Evolutionary conservation across 2,797 vertebrate species (phyloP).

Genomic region (Lophotriccus pileatus): DNA sequence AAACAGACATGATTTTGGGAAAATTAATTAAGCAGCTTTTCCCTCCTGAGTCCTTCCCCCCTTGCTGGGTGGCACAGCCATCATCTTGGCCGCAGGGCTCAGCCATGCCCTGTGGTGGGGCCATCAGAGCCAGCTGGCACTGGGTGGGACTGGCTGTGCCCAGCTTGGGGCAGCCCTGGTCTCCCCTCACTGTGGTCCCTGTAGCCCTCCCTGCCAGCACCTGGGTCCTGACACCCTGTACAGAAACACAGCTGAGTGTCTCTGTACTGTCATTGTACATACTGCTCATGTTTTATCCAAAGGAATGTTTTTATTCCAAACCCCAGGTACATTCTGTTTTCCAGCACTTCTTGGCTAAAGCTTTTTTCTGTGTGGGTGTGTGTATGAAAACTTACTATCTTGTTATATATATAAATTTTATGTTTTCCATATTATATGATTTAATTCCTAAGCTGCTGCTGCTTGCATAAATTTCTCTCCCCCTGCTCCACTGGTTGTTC

Average conservation of each 20-base stretch:
- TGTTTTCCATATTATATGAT: neutral
- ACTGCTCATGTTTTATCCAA: no score
- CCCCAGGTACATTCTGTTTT: neutral
- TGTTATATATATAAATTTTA: neutral
- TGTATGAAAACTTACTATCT: neutral
- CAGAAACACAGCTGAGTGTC: neutral
- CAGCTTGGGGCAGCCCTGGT: neutral
- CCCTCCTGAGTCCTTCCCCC: neutral
- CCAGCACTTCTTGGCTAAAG: neutral
- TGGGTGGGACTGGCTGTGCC: neutral
- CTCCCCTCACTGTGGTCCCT: neutral
- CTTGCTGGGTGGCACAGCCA: rapidly evolving
- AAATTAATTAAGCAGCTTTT: neutral
- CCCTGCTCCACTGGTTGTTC: rapidly evolving
- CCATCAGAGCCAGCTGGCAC: rapidly evolving
- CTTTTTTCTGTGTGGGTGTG: neutral
- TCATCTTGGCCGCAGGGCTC: neutral
- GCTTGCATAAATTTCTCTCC: neutral
- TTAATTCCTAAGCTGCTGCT: neutral
- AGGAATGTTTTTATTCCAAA: neutral
- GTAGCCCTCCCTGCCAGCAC: neutral
- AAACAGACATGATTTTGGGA: neutral
- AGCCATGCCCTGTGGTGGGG: rapidly evolving
- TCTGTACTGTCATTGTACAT: no score
- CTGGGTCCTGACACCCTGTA: rapidly evolving